Percentiles rank a stretch among this genome's conserved stretches.
These are phyloP conservation scores for Nannobrachium achirus DNA, from an alignment of 2,113 vertebrate genomes.

Conservation along the genomic window DNA sequence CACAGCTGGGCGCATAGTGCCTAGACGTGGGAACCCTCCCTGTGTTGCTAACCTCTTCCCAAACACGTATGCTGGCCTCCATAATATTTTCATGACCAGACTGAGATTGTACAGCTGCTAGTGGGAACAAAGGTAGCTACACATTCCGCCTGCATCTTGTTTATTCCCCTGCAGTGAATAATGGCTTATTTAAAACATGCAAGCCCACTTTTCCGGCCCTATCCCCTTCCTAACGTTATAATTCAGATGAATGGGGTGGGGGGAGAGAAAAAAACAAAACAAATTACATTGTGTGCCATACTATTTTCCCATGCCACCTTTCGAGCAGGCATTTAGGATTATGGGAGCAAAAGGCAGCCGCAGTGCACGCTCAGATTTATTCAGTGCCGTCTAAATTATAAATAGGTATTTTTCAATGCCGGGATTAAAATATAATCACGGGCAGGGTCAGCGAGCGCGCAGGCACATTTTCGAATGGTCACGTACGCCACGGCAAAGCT, in stretches of 20 bases:
- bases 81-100: slow-evolving; percentile 34
- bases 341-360: slow-evolving; percentile 30
- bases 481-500: not conserved
- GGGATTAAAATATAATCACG: slow-evolving; percentile 48
- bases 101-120: slow-evolving; percentile 5
- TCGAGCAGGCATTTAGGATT: slow-evolving; percentile 33
- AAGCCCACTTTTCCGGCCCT: not conserved
- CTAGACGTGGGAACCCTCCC: slow-evolving; percentile 32
- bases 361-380: slow-evolving; percentile 43
- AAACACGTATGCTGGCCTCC: slow-evolving; percentile 26
- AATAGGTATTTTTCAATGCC: slow-evolving; percentile 45
- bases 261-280: too few species aligned
- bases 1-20: slow-evolving; percentile 9
- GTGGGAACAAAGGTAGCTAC: not conserved
- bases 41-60: slow-evolving; percentile 31
- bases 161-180: slow-evolving; percentile 43
- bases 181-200: slow-evolving; percentile 36
- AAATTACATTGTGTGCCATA: slow-evolving; percentile 46
- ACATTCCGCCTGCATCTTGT: slow-evolving; percentile 16
- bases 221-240: slow-evolving; percentile 34
- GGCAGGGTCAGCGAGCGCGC: slow-evolving; percentile 16
- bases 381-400: slow-evolving; percentile 50
- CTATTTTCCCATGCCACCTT: slow-evolving; percentile 36
- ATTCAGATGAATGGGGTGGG: slow-evolving; percentile 36
- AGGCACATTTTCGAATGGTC: slow-evolving; percentile 25